Evolutionary conservation across 1,140 invertebrate genomes (phyloP), one percentile per base, ranked within the genome.

Genomic region (Bombus sylvicola): DNA sequence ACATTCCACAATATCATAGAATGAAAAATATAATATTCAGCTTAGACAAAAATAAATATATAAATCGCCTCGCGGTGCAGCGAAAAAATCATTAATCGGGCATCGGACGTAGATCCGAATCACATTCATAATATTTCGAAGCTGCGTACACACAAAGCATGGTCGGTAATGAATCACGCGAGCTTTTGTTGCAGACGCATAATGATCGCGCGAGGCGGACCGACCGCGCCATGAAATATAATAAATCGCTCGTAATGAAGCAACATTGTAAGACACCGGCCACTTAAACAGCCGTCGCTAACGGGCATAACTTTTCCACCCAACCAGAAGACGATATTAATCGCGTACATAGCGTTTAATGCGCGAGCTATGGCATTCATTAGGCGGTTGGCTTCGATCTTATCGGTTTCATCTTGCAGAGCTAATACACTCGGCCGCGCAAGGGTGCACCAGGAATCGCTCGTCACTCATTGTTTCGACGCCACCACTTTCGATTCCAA

Each of bases 321-420:
- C 57, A 66, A n/a, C 25, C 31, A 43, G 37, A 34, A 47, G 41
- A 47, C 57, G 41, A 64, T 62, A 75, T 82, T 82, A 82, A 82
- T 82, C 71, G 57, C 31, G 57, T 75, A 64, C 25, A n/a, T 22
- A 43, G 72, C 72, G 28, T 75, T 82, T 76, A 74, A 82, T 74
- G 57, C 72, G 31, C 41, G 71, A 82, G 31, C 57, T 41, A 22
- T 47, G 57, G 71, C 62, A 82, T 64, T 82, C 71, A 75, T 82
- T 82, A 82, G 25, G 39, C 53, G 81, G n/a, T 25, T 15, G 28
- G 73, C 22, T 82, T 82, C 53, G 81, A 82, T 82, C 72, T 82
- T 82, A 75, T 82, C 81, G n/a, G 9, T 18, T 41, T 59, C n/a
- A 81, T 81, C 47, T 62, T 64, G n/a, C 8, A 43, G 13, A 62